phyloP scores from a whole-genome alignment of 2,888 invertebrate genomes.

The Euphydryas editha region DNA sequence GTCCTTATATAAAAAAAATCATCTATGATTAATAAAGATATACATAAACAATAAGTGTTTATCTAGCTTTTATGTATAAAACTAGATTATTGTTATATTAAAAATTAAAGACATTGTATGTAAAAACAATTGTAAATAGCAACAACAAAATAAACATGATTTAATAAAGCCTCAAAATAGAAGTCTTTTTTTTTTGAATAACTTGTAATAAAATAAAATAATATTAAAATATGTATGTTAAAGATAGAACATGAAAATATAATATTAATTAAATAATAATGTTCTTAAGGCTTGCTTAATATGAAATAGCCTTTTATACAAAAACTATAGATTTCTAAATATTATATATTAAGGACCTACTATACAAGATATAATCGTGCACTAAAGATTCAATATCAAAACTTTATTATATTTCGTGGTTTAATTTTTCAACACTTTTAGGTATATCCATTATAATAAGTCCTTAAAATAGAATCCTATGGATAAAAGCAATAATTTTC shows the following conservation, averaged over 20 bases:
- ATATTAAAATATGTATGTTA: constrained; percentile 46
- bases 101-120: constrained; percentile 66
- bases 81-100: constrained; percentile 48
- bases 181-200: constrained; percentile 62
- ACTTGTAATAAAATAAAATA: constrained; percentile 63
- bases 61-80: constrained; percentile 31
- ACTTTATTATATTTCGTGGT: constrained; percentile 10
- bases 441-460: constrained; percentile 25
- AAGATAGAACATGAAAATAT: constrained; percentile 36
- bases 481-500: constrained; percentile 62
- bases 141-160: constrained; percentile 69
- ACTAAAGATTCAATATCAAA: constrained; percentile 10
- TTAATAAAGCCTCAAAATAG: constrained; percentile 70
- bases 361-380: constrained; percentile 17
- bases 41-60: constrained; percentile 27
- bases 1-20: constrained; percentile 3
- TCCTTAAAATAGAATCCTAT: constrained; percentile 40
- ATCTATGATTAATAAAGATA: constrained; percentile 17
- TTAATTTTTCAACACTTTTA: constrained; percentile 8
- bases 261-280: constrained; percentile 29
- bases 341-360: constrained; percentile 15
- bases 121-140: constrained; percentile 79
- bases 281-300: constrained; percentile 12
- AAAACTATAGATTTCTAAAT: constrained; percentile 16
- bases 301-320: constrained; percentile 17